Base-by-base conservation (phyloP, 2,113 vertebrate genomes). In the Neotoma lepida region DNA sequence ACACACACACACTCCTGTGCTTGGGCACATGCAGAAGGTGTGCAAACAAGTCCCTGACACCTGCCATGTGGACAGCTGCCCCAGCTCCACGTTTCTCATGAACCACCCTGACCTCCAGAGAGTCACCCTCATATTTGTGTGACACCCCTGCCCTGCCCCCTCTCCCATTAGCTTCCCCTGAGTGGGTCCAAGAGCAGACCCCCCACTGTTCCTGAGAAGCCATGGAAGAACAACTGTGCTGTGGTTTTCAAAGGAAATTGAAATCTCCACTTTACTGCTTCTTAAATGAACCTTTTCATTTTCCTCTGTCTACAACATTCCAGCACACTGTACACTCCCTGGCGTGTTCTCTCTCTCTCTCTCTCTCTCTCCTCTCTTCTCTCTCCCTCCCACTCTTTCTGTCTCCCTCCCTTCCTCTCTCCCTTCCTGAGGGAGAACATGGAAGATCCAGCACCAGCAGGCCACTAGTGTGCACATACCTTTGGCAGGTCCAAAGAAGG, bases 221-320 rank as follows among this genome's bases (percentile, higher is more conserved):
- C n/a, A 22, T 0, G 30, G 94, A 94, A 97, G 94, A 97, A 95
- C 96, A 93, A 94, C 68, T 76, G 81, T 39, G 56, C 81, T 94
- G 74, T 93, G 90, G 94, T 97, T 98, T 97, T 95, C 89, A 95
- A 97, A 97, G 91, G 93, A 98, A 98, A 97, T 94, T 96, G 96
- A 93, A 98, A 97, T 97, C 90, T 95, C 82, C 63, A 93, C 96
- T 97, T 98, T 97, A 93, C 94, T 96, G 95, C 93, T 91, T 96
- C 95, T 96, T 96, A 97, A 97, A 97, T 97, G 95, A 97, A 97
- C 95, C 93, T 97, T 96, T 74, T 97, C 93, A 97, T 95, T 98
- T 96, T 89, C 91, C 22, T 58, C 87, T 95, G 74, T 94, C 95
- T 96, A 63, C 90, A 78, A 35, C 33, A 70, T 86, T 71, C 81